Evolutionary conservation across 2,888 invertebrate genomes (phyloP).

Genomic region (Chorisops tibialis): DNA sequence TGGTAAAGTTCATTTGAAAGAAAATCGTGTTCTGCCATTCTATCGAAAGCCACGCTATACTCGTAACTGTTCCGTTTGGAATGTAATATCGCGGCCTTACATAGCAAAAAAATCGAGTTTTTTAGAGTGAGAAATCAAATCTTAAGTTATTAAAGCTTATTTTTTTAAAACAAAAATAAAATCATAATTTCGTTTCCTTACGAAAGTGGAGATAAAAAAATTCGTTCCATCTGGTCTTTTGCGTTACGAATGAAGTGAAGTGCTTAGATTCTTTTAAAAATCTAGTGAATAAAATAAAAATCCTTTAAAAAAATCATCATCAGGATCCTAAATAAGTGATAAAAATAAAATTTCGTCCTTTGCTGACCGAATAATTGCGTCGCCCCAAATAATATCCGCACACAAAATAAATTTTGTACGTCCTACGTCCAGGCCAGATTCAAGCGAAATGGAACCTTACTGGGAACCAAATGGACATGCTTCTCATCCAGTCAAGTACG

Average conservation of each 20-base stretch:
- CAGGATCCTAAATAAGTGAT: background rate
- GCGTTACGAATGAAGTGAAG: background rate
- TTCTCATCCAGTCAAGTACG: slow-evolving; percentile 53
- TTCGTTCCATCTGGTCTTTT: no score
- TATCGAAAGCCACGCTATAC: slow-evolving; percentile 36
- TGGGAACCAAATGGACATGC: slow-evolving; percentile 52
- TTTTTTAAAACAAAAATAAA: no score
- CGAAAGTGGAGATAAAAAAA: no score
- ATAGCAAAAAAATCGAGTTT: no score
- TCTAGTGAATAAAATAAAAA: no score
- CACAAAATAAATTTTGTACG: slow-evolving; percentile 2
- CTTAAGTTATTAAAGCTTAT: no score
- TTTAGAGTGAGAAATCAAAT: no score
- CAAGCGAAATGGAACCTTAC: slow-evolving; percentile 47
- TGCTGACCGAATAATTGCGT: background rate
- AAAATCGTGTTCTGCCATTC: slow-evolving; percentile 35
- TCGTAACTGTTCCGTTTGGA: slow-evolving; percentile 37
- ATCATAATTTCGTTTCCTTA: no score
- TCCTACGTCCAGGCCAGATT: background rate
- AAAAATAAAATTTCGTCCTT: background rate
- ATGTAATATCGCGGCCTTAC: slow-evolving; percentile 29
- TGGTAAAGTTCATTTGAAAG: slow-evolving; percentile 20
- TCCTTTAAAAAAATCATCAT: background rate
- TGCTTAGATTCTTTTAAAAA: no score
- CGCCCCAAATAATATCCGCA: background rate